These are phyloP conservation scores for Cynopterus brachyotis DNA, from an alignment of 2,113 vertebrate species.

Conservation along the genomic window DNA sequence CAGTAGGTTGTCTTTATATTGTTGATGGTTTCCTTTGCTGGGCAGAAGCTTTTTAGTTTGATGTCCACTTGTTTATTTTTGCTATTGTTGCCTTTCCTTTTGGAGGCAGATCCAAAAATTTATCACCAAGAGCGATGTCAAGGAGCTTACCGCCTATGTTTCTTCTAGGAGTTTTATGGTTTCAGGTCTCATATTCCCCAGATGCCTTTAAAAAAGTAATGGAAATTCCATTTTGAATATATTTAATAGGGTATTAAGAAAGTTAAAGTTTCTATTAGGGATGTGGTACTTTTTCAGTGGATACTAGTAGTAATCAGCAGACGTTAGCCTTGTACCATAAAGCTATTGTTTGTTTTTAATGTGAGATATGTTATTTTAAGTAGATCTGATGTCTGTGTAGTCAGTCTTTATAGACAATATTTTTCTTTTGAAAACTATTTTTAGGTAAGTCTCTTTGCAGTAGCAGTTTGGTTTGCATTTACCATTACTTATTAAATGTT, in stretches of 20 bases:
- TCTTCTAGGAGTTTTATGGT: not conserved
- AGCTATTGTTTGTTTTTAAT: not conserved
- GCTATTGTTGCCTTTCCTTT: not conserved
- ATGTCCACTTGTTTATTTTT: not conserved
- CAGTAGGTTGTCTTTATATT: too few species aligned
- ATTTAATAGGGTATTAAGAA: not conserved
- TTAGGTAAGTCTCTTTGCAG: not conserved
- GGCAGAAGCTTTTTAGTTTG: too few species aligned
- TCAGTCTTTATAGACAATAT: not conserved
- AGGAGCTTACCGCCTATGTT: not conserved
- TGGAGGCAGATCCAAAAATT: not conserved
- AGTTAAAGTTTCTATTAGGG: not conserved
- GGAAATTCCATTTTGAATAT: not conserved
- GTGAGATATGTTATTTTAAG: not conserved
- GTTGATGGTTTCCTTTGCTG: too few species aligned
- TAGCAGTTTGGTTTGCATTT: not conserved
- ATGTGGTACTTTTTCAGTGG: not conserved
- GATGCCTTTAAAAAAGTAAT: not conserved
- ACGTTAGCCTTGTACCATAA: not conserved
- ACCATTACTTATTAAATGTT: conserved; percentile 2
- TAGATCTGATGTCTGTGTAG: not conserved
- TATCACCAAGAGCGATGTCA: too few species aligned
- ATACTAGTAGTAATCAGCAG: not conserved
- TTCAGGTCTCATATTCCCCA: not conserved
- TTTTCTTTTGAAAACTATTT: conserved; percentile 3